These are phyloP conservation scores for Dicycla oo DNA, from an alignment of 2,888 invertebrate species.

Conservation along the genomic window DNA sequence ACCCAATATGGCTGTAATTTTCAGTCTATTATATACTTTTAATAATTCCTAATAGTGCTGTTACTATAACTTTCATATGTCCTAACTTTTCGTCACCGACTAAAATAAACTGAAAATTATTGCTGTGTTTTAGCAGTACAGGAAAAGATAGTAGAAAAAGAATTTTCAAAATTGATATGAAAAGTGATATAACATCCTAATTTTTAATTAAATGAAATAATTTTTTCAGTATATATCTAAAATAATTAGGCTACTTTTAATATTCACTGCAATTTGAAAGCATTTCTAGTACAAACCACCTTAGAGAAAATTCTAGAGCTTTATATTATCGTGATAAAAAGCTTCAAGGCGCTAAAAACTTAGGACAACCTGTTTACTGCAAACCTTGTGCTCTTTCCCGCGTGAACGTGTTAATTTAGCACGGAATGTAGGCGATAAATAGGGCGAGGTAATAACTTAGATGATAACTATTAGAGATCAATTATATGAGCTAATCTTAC, in stretches of 20 bases:
- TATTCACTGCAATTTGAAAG: background rate
- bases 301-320: constrained; percentile 4
- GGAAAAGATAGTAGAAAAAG: background rate
- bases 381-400: constrained; percentile 56
- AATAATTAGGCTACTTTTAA: background rate
- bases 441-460: constrained; percentile 41
- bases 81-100: background rate
- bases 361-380: constrained; percentile 50
- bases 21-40: constrained; percentile 13
- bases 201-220: background rate
- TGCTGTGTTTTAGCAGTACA: background rate
- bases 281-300: background rate
- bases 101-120: background rate
- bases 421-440: constrained; percentile 52
- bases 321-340: constrained; percentile 14
- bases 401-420: constrained; percentile 41
- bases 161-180: background rate
- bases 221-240: background rate
- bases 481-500: constrained; percentile 45
- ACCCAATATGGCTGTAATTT: constrained; percentile 18
- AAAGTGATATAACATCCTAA: fast-evolving
- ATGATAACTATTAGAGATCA: constrained; percentile 51
- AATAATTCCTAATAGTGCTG: constrained; percentile 5
- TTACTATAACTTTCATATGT: constrained; percentile 8
- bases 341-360: background rate